These are phyloP conservation scores for Didymodactylos carnosus DNA, from an alignment of 2,888 invertebrate species.

Conservation along the genomic window DNA sequence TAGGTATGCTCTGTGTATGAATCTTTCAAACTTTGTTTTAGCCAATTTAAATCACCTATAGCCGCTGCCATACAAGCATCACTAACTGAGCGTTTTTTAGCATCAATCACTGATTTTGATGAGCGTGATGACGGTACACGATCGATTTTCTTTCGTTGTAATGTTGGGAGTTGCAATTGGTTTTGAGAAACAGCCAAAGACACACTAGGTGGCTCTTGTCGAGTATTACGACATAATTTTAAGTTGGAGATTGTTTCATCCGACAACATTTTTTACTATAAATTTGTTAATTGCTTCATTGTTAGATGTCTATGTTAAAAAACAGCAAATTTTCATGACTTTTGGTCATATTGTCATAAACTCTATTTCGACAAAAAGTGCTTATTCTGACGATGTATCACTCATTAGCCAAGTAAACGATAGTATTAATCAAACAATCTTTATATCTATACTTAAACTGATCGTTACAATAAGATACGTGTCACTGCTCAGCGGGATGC, in stretches of 20 bases:
- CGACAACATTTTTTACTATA: neutral
- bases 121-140: neutral
- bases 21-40: slow-evolving; percentile 28
- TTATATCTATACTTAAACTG: too few species aligned
- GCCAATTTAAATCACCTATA: slow-evolving; percentile 33
- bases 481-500: too few species aligned
- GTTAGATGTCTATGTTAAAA: too few species aligned
- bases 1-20: slow-evolving; percentile 22
- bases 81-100: slow-evolving; percentile 17
- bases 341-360: too few species aligned
- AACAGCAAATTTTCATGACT: too few species aligned
- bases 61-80: slow-evolving; percentile 35
- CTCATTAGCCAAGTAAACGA: too few species aligned
- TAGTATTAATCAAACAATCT: too few species aligned
- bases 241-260: neutral
- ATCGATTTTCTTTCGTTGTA: neutral
- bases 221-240: neutral
- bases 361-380: too few species aligned
- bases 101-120: neutral
- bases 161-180: neutral
- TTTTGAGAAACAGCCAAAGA: neutral
- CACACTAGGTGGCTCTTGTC: neutral
- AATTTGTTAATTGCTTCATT: too few species aligned
- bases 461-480: too few species aligned
- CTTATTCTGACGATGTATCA: too few species aligned